These are phyloP conservation scores for Decapterus maruadsi DNA, from an alignment of 2,797 vertebrate species.

Conservation along the genomic window DNA sequence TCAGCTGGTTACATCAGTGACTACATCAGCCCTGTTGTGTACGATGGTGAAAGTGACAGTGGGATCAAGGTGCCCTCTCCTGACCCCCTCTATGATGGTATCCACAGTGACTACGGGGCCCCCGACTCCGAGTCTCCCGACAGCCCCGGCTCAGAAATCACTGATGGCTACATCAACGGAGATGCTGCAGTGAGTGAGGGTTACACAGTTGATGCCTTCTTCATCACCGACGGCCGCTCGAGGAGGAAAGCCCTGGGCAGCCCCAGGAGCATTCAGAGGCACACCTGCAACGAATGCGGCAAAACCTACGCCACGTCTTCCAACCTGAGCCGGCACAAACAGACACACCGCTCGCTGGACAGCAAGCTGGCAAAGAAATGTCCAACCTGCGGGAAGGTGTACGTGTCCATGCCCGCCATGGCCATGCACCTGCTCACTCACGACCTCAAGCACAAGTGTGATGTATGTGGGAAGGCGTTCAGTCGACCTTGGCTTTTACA, in stretches of 20 bases:
- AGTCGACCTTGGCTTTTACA: conserved; percentile 95
- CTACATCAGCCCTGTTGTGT: conserved; percentile 92
- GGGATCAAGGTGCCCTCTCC: conserved; percentile 93
- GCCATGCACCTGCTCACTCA: conserved; percentile 97
- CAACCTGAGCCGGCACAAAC: conserved; percentile 97
- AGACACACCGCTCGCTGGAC: conserved; percentile 96
- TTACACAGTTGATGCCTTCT: conserved; percentile 95
- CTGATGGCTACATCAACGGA: conserved; percentile 94
- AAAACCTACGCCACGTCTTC: conserved; percentile 96
- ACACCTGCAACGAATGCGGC: conserved; percentile 93
- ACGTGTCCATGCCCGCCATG: conserved; percentile 98
- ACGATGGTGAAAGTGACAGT: conserved; percentile 89
- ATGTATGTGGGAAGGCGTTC: conserved; percentile 95
- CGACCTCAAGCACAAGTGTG: conserved; percentile 97
- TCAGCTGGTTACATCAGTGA: conserved; percentile 92
- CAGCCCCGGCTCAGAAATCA: conserved; percentile 92
- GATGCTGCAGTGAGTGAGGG: conserved; percentile 94
- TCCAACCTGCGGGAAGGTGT: conserved; percentile 94
- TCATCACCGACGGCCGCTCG: conserved; percentile 94
- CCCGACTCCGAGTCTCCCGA: conserved; percentile 91
- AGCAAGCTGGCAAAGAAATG: conserved; percentile 97
- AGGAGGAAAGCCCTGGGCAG: conserved; percentile 88
- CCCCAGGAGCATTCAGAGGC: conserved; percentile 85
- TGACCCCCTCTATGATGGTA: conserved; percentile 91
- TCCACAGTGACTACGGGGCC: conserved; percentile 91